Evolutionary conservation across 2,888 invertebrate genomes (phyloP).

Genomic region (Tiliacea aurago): DNA sequence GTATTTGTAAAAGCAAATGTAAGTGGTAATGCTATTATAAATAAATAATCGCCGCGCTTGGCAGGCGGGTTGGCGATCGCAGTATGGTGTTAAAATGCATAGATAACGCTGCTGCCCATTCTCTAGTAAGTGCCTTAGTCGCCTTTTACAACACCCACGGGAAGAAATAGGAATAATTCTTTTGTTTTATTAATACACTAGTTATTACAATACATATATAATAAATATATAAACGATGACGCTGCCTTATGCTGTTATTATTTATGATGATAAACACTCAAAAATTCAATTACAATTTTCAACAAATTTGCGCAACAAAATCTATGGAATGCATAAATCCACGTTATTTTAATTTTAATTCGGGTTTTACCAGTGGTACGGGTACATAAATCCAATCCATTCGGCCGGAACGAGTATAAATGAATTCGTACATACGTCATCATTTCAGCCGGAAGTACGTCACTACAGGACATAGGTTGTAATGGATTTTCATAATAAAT

Average conservation of each 20-base stretch:
- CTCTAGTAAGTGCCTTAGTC: too few species aligned
- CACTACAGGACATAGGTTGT: constrained; percentile 37
- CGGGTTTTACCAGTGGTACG: constrained; percentile 8
- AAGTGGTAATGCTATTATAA: too few species aligned
- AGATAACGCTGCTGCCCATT: too few species aligned
- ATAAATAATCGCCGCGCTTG: too few species aligned
- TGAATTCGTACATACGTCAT: constrained; percentile 46
- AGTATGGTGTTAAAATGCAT: too few species aligned
- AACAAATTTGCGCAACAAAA: not conserved
- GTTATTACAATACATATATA: too few species aligned
- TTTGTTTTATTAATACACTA: too few species aligned
- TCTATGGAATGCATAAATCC: constrained; percentile 6
- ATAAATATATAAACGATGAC: not conserved
- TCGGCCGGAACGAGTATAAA: constrained; percentile 33
- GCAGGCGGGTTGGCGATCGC: too few species aligned
- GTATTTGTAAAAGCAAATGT: too few species aligned
- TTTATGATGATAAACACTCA: not conserved
- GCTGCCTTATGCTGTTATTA: not conserved
- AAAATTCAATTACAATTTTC: not conserved
- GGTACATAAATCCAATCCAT: constrained; percentile 24
- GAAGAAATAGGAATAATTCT: too few species aligned
- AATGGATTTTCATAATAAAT: constrained; percentile 57
- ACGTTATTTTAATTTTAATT: constrained; percentile 34
- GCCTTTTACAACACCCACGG: too few species aligned
- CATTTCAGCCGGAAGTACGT: constrained; percentile 43